Evolutionary conservation across 2,113 vertebrate species (phyloP), one percentile per base, ranked within the genome.

Genomic region (Bos indicus): DNA sequence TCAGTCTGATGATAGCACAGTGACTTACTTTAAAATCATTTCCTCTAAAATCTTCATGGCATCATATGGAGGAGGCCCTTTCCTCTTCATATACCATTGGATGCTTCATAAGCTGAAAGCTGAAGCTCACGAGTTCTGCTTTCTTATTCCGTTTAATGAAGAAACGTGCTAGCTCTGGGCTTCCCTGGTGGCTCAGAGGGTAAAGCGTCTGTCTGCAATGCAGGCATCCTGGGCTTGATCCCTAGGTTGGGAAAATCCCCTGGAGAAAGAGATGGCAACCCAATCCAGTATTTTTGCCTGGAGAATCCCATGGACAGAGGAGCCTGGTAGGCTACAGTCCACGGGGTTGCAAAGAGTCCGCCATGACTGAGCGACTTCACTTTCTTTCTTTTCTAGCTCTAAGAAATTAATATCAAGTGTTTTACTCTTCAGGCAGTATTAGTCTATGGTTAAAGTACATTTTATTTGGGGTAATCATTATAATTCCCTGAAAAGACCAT

Each of bases 401-500:
- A 57, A 94, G 25, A 25, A 91, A 90, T 15, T 54, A 88, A 88
- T 36, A 88, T 14, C 11, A 7, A 88, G 56, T 60, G 26, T 52
- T 59, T 78, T 83, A 43, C 86, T 97, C 92, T 48, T 25, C n/a
- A 94, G 56, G n/a, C 93, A 91, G 86, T 46, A 91, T 74, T 92
- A 77, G 71, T 91, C 95, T 43, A 67, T 62, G 10, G 46, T 33
- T 74, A 67, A 92, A 85, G 40, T 81, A 92, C 13, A 88, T 87
- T 92, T 93, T 62, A 92, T 60, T 4, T 43, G 33, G 33, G 26
- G 19, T 78, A 88, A 83, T 78, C 28, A 86, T 2, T 74, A 30
- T 74, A 91, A 78, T 93, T 97, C 81, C 51, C 83, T 78, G 80
- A 83, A 93, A 84, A 91, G 36, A 57, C 2, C 17, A 57, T 12